A percentile compares a stretch with the other conserved stretches of the same genome.
Conservation (phyloP, 2,888 invertebrate species). For the Leptogaster cylindrica region DNA sequence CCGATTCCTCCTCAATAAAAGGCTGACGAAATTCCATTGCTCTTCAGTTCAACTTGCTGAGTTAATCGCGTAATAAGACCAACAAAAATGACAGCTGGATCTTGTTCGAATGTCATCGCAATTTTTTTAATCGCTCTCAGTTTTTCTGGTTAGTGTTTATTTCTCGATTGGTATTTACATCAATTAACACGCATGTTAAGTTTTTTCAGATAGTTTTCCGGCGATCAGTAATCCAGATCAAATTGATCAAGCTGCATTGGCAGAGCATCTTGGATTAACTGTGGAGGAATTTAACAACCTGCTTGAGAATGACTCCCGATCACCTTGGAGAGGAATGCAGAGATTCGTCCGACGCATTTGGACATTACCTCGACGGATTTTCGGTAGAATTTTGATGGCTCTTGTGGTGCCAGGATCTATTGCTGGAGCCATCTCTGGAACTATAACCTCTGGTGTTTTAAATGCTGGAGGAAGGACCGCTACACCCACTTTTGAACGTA, state of each 20-base stretch:
- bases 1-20: conserved; percentile 14
- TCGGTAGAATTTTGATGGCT: conserved; percentile 21
- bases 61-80: background rate
- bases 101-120: background rate
- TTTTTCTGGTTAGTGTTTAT: background rate
- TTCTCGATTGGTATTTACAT: background rate
- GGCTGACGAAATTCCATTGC: background rate
- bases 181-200: background rate
- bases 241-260: background rate
- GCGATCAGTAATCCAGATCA: background rate
- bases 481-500: too few species aligned
- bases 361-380: background rate
- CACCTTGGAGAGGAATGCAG: conserved; percentile 3
- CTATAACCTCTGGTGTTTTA: conserved; percentile 5
- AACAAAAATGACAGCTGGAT: conserved; percentile 3
- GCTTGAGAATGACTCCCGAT: conserved; percentile 5
- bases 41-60: conserved; percentile 1
- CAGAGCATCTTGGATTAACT: too few species aligned
- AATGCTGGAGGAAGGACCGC: too few species aligned
- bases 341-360: background rate
- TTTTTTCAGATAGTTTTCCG: background rate
- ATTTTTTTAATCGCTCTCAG: background rate
- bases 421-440: conserved; percentile 14
- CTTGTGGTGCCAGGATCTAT: conserved; percentile 19
- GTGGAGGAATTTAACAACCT: too few species aligned